These are phyloP conservation scores for Sebastes hubbsi DNA, from an alignment of 2,797 vertebrate species.

Conservation along the genomic window DNA sequence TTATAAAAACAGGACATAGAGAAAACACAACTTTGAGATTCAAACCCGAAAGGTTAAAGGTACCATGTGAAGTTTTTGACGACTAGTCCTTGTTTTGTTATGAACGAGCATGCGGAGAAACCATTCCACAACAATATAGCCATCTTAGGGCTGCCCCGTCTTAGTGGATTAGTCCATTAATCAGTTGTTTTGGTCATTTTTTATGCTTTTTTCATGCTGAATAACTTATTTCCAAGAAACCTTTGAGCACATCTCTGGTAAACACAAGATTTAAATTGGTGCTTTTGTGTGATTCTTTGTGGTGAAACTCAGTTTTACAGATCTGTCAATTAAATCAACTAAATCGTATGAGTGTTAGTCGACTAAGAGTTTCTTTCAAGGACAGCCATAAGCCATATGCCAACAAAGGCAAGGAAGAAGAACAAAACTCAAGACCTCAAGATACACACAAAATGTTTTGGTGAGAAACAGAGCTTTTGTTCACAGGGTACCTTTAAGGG, in stretches of 20 bases:
- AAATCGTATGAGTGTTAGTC: no score
- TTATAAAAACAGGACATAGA: neutral
- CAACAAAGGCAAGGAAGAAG: neutral
- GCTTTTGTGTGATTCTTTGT: no score
- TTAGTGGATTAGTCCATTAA: no score
- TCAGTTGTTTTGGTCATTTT: fast-evolving
- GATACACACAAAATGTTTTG: neutral
- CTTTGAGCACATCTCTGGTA: no score
- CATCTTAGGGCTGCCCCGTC: fast-evolving
- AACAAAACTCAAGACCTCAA: neutral
- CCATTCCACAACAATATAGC: neutral
- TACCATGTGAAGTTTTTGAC: neutral
- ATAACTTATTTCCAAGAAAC: no score
- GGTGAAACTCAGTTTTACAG: no score
- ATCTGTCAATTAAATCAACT: no score
- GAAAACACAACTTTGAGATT: neutral
- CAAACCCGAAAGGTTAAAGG: neutral
- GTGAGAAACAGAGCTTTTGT: neutral
- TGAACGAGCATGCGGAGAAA: neutral
- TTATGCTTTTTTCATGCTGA: no score
- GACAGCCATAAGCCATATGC: no score
- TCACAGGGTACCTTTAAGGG: neutral
- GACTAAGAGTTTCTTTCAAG: no score
- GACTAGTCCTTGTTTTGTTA: neutral
- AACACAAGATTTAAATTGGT: no score